Evolutionary conservation across 2,888 invertebrate genomes (phyloP).

Genomic region (Dusona sp.): DNA sequence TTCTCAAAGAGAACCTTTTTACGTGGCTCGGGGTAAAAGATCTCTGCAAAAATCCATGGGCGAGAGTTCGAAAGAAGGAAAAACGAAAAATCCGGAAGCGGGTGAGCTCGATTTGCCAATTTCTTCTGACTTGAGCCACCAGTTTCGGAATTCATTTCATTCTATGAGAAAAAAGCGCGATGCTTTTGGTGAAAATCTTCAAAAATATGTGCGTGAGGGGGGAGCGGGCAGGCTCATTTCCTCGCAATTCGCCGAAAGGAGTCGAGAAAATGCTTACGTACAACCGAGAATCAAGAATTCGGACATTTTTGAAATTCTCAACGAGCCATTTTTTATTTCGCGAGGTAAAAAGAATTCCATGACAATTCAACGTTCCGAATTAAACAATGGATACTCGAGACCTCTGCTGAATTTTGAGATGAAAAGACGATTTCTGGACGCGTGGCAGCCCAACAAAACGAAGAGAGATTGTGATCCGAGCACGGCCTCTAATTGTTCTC

Average conservation of each 20-base stretch:
- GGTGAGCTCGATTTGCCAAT: background rate
- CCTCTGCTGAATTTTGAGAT: slow-evolving; percentile 20
- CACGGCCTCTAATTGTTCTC: slow-evolving; percentile 10
- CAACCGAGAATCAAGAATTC: slow-evolving; percentile 72
- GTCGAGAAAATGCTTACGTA: slow-evolving; percentile 39
- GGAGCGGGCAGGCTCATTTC: background rate
- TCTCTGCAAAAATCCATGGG: background rate
- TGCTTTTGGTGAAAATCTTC: background rate
- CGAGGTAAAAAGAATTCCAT: slow-evolving; percentile 72
- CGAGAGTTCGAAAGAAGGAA: background rate
- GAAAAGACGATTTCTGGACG: slow-evolving; percentile 10
- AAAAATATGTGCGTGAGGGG: slow-evolving; percentile 28
- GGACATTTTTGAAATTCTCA: slow-evolving; percentile 72
- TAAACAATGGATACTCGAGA: slow-evolving; percentile 35
- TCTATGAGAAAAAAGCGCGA: slow-evolving; percentile 37
- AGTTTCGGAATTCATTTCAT: background rate
- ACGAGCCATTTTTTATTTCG: slow-evolving; percentile 75
- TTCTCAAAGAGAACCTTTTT: slow-evolving; percentile 74
- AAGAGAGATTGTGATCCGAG: slow-evolving; percentile 20
- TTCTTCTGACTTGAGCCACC: background rate
- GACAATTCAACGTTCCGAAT: slow-evolving; percentile 12
- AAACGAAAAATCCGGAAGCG: background rate
- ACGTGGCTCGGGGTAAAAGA: slow-evolving; percentile 76
- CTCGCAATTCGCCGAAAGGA: slow-evolving; percentile 6
- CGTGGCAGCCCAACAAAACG: background rate